These are phyloP conservation scores for Antennarius striatus DNA, from an alignment of 2,113 vertebrate species.

Conservation along the genomic window DNA sequence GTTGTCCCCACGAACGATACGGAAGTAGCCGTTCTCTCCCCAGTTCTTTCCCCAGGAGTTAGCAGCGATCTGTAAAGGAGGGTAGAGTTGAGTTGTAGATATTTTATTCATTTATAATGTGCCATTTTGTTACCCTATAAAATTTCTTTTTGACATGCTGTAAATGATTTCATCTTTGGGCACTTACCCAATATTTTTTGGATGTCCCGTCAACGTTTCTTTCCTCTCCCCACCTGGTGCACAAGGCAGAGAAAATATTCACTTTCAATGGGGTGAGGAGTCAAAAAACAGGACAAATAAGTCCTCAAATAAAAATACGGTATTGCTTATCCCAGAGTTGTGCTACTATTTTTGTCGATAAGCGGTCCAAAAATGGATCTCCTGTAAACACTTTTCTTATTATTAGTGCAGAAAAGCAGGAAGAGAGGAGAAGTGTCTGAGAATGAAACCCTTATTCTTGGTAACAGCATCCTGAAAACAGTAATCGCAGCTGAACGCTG, in stretches of 20 bases:
- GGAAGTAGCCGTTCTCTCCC: constrained; percentile 92
- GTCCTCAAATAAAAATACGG: background rate
- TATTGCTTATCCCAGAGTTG: constrained; percentile 12
- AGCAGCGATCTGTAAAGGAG: constrained; percentile 84
- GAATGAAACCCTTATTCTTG: constrained; percentile 38
- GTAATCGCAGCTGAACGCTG: constrained; percentile 42
- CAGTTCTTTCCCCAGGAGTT: constrained; percentile 96
- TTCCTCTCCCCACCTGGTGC: constrained; percentile 92
- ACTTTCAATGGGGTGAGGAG: constrained; percentile 4
- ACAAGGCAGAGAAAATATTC: constrained; percentile 27
- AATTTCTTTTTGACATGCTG: no score
- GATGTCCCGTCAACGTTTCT: constrained; percentile 78
- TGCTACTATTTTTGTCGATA: constrained; percentile 17
- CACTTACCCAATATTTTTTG: constrained; percentile 91
- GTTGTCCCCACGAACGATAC: constrained; percentile 89
- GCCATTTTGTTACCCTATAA: no score
- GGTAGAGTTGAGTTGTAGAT: background rate
- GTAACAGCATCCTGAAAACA: constrained; percentile 63
- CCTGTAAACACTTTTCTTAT: constrained; percentile 8
- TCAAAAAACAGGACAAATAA: background rate
- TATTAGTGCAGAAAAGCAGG: constrained; percentile 27
- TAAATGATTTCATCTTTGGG: background rate
- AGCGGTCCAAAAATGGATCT: no score
- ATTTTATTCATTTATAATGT: no score
- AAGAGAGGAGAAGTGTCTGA: constrained; percentile 3